phyloP scores from a whole-genome alignment of 2,113 vertebrate genomes.

The Brachyhypopomus gauderio region DNA sequence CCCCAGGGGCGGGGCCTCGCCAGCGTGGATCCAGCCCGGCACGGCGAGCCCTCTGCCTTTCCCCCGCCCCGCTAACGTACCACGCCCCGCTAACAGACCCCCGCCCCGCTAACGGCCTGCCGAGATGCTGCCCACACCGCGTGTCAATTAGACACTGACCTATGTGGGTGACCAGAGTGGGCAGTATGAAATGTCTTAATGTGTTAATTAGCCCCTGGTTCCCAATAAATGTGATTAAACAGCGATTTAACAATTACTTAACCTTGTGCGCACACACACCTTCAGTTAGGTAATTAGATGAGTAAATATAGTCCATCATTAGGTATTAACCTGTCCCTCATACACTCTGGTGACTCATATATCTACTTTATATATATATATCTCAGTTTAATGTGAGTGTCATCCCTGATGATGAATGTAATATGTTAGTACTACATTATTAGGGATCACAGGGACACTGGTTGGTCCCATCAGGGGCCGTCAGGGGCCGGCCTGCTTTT shows the following conservation, averaged over 20 bases:
- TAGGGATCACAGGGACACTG: not conserved
- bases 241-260: conserved; percentile 44
- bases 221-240: conserved; percentile 46
- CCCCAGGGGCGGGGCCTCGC: no score
- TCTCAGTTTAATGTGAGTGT: not conserved
- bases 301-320: conserved; percentile 43
- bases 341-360: conserved; percentile 33
- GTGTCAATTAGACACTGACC: conserved; percentile 37
- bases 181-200: conserved; percentile 43
- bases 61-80: not conserved
- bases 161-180: conserved; percentile 34
- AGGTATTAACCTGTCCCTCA: conserved; percentile 29
- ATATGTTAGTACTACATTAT: conserved; percentile 17
- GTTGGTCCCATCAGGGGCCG: not conserved
- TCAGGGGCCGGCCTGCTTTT: not conserved
- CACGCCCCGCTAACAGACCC: not conserved
- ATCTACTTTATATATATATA: conserved; percentile 4
- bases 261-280: conserved; percentile 27
- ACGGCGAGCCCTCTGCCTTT: no score
- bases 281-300: conserved; percentile 40
- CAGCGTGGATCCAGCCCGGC: no score
- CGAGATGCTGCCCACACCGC: not conserved
- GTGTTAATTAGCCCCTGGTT: conserved; percentile 44
- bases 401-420: conserved; percentile 18
- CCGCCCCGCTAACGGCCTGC: not conserved